Base-by-base conservation (phyloP, 2,888 invertebrate species). In the Cancer borealis region DNA sequence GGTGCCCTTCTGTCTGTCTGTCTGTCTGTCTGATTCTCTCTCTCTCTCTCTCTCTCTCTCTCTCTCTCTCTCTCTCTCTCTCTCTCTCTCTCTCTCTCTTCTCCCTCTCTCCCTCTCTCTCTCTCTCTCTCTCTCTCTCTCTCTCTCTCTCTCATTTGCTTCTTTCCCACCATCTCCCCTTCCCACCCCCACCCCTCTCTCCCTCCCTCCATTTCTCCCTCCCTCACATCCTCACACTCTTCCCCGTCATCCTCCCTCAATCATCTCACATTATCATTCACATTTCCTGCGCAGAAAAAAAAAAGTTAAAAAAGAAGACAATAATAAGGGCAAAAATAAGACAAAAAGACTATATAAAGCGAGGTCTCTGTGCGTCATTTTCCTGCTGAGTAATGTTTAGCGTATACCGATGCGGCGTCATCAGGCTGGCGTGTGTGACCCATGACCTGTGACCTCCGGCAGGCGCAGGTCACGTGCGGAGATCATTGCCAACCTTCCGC, bases 401-500 rank as follows among this genome's bases (percentile, higher is more conserved):
- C 79, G 79, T 79, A 79, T 14, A 17, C 17, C 17, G 17, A 39
- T 8, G 79, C 79, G 26, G 79, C 30, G 66, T 66, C 21, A 66
- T 66, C 66, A 66, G 12, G 12, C 66, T 66, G 30, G 79, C 79
- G 79, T 79, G 79, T 79, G 79, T 79, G 79, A 79, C 79, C 79
- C 26, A 6, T 26, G 79, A 79, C 79, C 79, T 30, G 30, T 79
- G 79, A 79, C 30, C 30, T 10, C 30, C 79, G 30, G 79, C 79
- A 79, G 30, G 26, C 79, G 79, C 79, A 79, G 79, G 79, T 79
- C 79, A 79, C 79, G 79, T 79, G 79, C 26, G 26, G 30, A 79
- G 30, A 26, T 79, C 79, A 79, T 79, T 79, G 79, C 79, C 79
- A 79, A 14, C 79, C 79, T 79, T 79, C 79, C 79, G 79, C 30